Evolutionary conservation across 2,113 vertebrate genomes (phyloP), one percentile per base, ranked within the genome.

Genomic region (Pseudorectes ferrugineus): DNA sequence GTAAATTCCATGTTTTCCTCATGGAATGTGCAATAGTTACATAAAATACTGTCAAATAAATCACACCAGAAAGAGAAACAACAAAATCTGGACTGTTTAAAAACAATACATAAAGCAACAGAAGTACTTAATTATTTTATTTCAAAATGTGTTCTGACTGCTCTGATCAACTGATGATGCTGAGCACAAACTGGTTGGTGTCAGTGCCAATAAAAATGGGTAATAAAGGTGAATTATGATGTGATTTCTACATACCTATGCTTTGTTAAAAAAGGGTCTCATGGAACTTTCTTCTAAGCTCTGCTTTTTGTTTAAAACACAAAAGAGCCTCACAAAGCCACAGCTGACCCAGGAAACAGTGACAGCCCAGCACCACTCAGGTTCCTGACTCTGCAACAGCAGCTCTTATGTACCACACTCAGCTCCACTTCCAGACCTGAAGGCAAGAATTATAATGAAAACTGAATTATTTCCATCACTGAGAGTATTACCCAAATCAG

Each of bases 1-100:
- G n/a, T n/a, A n/a, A n/a, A n/a, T n/a, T 11, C 2, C 23, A 1
- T 23, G 26, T 49, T 70, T 82, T 74, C 57, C 46, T 31, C 23
- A 23, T 0, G 2, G 22, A 73, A 58, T 3, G 16, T 18, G 15
- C 5, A 72, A 28, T 0, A 35, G 36, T 22, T 31, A n/a, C 16
- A 29, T 3, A 43, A 51, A 84, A 48, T 14, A 61, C 1, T 43
- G 19, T 15, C 43, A 71, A 84, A 80, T 26, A 55, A 85, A 65
- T 59, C 23, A 55, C 7, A 62, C 1, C 38, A 57, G 31, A 33
- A 59, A 49, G 13, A 35, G 15, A 67, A 89, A 29, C 14, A 81
- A 48, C 5, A 38, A 35, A 51, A 71, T 29, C 18, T 18, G 12
- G 8, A n/a, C 11, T 18, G 4, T n/a, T 92, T 28, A 10, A 42